phyloP scores from a whole-genome alignment of 2,888 invertebrate genomes.

The Tenthredo notha region DNA sequence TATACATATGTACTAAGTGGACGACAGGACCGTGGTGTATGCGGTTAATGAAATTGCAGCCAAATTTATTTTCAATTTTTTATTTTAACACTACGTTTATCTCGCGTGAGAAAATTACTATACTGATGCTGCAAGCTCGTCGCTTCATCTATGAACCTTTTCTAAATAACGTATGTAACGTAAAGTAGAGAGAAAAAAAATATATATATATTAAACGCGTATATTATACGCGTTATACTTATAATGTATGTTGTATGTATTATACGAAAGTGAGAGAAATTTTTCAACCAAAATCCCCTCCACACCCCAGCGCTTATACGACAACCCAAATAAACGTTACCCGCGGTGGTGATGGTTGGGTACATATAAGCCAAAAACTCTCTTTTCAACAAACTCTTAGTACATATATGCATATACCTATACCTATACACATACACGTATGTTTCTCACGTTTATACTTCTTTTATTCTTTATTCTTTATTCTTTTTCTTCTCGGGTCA shows the following conservation, averaged over 20 bases:
- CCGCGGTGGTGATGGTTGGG: not conserved
- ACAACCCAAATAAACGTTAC: not conserved
- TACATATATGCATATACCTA: not conserved
- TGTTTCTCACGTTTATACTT: not conserved
- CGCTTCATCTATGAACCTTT: too few species aligned
- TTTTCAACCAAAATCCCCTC: not conserved
- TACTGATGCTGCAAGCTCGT: too few species aligned
- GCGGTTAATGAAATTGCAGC: conserved; percentile 29
- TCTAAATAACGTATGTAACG: too few species aligned
- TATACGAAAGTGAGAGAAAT: conserved; percentile 6
- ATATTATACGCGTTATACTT: not conserved
- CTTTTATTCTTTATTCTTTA: not conserved
- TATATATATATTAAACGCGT: not conserved
- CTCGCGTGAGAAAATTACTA: too few species aligned
- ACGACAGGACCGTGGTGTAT: not conserved
- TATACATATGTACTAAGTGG: not conserved
- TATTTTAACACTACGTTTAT: not conserved
- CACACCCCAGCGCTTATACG: not conserved
- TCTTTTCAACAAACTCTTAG: not conserved
- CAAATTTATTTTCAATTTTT: not conserved
- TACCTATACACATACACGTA: not conserved
- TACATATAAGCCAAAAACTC: not conserved
- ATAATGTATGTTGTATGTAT: not conserved
- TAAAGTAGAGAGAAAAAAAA: not conserved
- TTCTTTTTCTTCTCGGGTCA: conserved; percentile 4